Evolutionary conservation across 2,797 vertebrate species (phyloP), one percentile per base, ranked within the genome.

Genomic region (Huso huso): DNA sequence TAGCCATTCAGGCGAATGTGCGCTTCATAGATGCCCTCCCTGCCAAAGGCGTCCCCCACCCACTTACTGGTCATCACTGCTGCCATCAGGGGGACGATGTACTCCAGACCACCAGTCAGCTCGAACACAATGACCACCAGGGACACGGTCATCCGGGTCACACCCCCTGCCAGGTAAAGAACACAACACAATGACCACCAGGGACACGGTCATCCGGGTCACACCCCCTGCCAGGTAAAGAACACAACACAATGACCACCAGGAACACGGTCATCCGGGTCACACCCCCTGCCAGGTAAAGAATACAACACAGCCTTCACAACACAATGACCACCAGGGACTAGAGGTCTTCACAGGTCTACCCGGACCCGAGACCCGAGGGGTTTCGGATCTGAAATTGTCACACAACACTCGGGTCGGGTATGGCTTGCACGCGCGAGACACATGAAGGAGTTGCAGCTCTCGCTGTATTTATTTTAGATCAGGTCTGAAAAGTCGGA

Each of bases 11-110:
- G 88, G 10, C 96, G 93, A 79, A 99, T 99, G 83, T 99, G 97
- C 0, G 97, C 88, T 83, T 99, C 97, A 58, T 99, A 99, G 84
- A 99, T 99, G 59, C 97, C 97, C 86, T 96, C 95, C 9, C 96
- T 91, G 15, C 97, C 97, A 55, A 99, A 99, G 8, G 97, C 97
- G 51, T 99, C 97, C 15, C 96, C 97, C 76, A 99, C 97, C 97
- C 97, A 99, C 77, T 99, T 99, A 86, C 96, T 99, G 84, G 97
- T 99, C 96, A 99, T 99, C 75, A 99, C 95, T 3, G 97, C 97
- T 6, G 96, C 97, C 97, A 99, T 99, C 62, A 99, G 92, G 5
- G 97, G 97, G 63, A 99, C 97, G 68, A 99, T 99, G 83, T 99
- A 99, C 77, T 99, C 96, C 76, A 99, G 76, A 1, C 97, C 97